A percentile compares a stretch with the other conserved stretches of the same genome.
phyloP scores from a whole-genome alignment of 2,888 invertebrate genomes.

The Tipula confusa region DNA sequence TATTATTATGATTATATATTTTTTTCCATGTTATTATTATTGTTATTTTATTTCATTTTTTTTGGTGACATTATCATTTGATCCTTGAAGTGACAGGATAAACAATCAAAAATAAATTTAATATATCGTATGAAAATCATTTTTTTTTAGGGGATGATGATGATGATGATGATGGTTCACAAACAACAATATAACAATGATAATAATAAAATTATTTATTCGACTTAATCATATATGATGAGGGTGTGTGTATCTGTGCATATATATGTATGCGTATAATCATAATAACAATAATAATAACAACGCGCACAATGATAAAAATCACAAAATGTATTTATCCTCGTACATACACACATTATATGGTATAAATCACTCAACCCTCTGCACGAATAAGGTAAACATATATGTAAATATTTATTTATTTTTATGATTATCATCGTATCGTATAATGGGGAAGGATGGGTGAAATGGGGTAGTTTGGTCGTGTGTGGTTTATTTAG shows the following conservation, averaged over 20 bases:
- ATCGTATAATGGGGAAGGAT: background rate
- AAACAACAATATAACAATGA: background rate
- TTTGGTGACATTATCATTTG: constrained; percentile 4
- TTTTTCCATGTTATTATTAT: background rate
- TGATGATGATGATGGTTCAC: background rate
- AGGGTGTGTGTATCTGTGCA: background rate
- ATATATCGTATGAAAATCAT: background rate
- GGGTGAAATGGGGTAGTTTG: background rate
- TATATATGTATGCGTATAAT: background rate
- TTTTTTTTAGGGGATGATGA: background rate
- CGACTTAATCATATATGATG: constrained; percentile 3
- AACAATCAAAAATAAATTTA: constrained; percentile 25
- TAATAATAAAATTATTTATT: constrained; percentile 25
- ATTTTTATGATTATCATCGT: background rate
- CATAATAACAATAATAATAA: constrained; percentile 16
- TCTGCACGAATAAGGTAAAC: background rate
- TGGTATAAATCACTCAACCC: constrained; percentile 3
- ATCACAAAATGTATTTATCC: background rate
- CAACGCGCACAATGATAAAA: background rate
- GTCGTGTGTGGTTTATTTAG: constrained; percentile 25
- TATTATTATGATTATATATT: background rate
- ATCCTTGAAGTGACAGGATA: constrained; percentile 20
- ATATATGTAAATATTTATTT: background rate
- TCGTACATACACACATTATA: no score
- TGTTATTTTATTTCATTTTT: background rate